Conservation (phyloP, 2,797 vertebrate species). For the Neoniphon sammara region DNA sequence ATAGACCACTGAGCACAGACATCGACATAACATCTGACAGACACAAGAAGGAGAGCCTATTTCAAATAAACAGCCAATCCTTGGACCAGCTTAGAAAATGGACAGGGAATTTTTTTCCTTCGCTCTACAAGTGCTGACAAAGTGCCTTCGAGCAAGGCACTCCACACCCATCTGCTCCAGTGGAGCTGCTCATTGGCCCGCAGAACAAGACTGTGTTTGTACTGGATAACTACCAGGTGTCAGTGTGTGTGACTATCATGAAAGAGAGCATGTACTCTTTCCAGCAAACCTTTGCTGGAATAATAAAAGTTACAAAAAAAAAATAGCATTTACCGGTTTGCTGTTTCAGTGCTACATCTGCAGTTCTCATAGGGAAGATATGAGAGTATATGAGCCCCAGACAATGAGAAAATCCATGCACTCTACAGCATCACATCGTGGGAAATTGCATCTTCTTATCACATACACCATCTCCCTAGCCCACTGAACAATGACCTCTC, state of each 20-base stretch:
- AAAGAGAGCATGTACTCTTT: background rate
- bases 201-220: background rate
- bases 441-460: constrained; percentile 80
- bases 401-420: constrained; percentile 43
- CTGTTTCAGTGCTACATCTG: constrained; percentile 20
- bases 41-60: constrained; percentile 6
- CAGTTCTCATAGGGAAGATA: constrained; percentile 47
- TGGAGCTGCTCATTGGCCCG: too few species aligned
- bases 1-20: constrained; percentile 23
- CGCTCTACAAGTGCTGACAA: background rate
- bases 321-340: constrained; percentile 8
- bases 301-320: constrained; percentile 16
- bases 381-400: constrained; percentile 14
- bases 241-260: constrained; percentile 1
- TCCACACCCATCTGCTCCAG: background rate
- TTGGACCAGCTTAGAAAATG: constrained; percentile 12
- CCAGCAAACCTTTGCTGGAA: constrained; percentile 15
- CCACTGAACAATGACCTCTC: constrained; percentile 66
- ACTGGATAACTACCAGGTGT: constrained; percentile 28
- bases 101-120: background rate
- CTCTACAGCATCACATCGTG: constrained; percentile 57
- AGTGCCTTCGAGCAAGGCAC: constrained; percentile 8
- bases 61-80: constrained; percentile 9
- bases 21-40: constrained; percentile 25
- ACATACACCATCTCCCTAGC: constrained; percentile 69